A percentile compares a stretch with the other conserved stretches of the same genome.
Conservation (phyloP, 2,113 vertebrate genomes). For the Carassius gibelio region DNA sequence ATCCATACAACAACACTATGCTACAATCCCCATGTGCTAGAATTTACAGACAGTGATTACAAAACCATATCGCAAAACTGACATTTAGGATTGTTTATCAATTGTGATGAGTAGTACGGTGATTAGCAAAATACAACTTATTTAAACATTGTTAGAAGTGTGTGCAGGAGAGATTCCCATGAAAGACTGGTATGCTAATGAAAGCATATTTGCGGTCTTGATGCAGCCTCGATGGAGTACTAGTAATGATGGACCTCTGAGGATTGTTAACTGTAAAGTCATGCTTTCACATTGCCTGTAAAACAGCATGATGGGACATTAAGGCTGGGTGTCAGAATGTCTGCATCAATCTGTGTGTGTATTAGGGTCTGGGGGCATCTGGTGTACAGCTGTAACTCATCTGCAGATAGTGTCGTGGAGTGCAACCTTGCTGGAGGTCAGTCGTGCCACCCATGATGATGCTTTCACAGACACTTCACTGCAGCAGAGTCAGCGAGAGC, state of each 20-base stretch:
- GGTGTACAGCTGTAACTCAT: constrained; percentile 53
- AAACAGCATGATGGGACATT: constrained; percentile 16
- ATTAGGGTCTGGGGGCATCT: constrained; percentile 43
- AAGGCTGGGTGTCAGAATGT: neutral
- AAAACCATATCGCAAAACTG: neutral
- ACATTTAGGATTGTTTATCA: neutral
- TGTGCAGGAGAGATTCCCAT: neutral
- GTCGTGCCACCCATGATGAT: constrained; percentile 14
- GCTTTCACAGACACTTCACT: neutral
- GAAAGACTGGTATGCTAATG: neutral
- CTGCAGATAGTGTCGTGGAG: constrained; percentile 16
- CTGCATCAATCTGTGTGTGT: constrained; percentile 21
- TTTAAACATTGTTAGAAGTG: neutral
- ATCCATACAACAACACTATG: neutral
- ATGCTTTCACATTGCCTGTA: constrained; percentile 36
- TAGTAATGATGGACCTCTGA: constrained; percentile 24
- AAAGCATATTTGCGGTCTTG: constrained; percentile 9
- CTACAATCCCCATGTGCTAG: neutral
- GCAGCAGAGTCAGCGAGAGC: neutral
- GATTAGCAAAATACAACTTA: neutral
- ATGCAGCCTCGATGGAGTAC: constrained; percentile 5
- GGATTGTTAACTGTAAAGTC: constrained; percentile 33
- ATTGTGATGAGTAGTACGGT: constrained; percentile 4
- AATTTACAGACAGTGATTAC: neutral
- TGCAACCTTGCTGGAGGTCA: constrained; percentile 31